Evolutionary conservation across 2,888 invertebrate species (phyloP).

Genomic region (Carcina quercana): DNA sequence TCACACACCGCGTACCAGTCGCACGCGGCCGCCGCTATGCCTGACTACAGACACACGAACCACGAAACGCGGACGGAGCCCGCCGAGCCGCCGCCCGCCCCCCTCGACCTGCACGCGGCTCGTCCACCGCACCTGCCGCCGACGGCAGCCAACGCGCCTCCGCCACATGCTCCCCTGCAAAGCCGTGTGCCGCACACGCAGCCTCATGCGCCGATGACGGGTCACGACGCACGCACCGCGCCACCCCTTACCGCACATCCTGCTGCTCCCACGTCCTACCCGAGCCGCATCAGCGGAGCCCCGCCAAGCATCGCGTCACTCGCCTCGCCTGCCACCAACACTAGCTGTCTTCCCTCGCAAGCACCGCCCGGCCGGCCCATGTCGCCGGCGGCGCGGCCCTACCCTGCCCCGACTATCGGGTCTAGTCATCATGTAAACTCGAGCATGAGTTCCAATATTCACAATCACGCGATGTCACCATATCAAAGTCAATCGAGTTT

Average conservation of each 20-base stretch:
- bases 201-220: slow-evolving; percentile 48
- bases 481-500: slow-evolving; percentile 64
- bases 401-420: slow-evolving; percentile 57
- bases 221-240: slow-evolving; percentile 46
- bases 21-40: slow-evolving; percentile 60
- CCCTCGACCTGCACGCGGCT: slow-evolving; percentile 55
- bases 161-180: slow-evolving; percentile 47
- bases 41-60: slow-evolving; percentile 65
- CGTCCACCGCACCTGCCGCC: slow-evolving; percentile 36
- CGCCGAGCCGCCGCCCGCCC: slow-evolving; percentile 42
- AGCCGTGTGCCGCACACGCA: slow-evolving; percentile 43
- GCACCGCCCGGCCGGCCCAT: slow-evolving; percentile 45
- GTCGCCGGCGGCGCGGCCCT: slow-evolving; percentile 55
- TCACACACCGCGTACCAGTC: slow-evolving; percentile 67
- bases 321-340: slow-evolving; percentile 41
- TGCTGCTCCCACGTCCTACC: slow-evolving; percentile 59
- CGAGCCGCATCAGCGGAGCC: slow-evolving; percentile 45
- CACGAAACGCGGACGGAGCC: slow-evolving; percentile 73
- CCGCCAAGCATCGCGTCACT: slow-evolving; percentile 42
- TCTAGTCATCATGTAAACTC: slow-evolving; percentile 72
- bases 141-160: slow-evolving; percentile 24
- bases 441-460: slow-evolving; percentile 61
- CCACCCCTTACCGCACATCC: slow-evolving; percentile 34
- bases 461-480: slow-evolving; percentile 55
- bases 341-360: slow-evolving; percentile 63